Percentiles rank a stretch among this genome's conserved stretches.
These are phyloP conservation scores for Ennomos erosarius DNA, from an alignment of 2,888 invertebrate species.

Conservation along the genomic window DNA sequence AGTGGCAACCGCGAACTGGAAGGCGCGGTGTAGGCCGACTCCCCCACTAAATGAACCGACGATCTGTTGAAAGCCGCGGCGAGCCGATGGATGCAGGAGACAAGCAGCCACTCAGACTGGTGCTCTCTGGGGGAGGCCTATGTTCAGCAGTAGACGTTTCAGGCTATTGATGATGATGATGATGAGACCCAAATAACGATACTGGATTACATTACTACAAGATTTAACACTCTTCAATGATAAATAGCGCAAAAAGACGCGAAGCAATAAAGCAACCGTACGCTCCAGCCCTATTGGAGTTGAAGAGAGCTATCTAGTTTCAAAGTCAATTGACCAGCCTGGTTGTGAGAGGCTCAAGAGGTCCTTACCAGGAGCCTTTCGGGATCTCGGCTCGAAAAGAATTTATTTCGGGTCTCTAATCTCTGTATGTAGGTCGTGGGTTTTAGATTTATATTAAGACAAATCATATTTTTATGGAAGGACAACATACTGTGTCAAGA, in stretches of 20 bases:
- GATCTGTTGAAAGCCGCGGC: too few species aligned
- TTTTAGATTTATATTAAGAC: neutral
- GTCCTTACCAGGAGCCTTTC: conserved; percentile 32
- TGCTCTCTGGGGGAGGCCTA: too few species aligned
- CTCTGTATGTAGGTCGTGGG: neutral
- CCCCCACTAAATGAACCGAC: too few species aligned
- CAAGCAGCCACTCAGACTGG: too few species aligned
- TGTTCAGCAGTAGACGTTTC: too few species aligned
- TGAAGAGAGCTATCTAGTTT: conserved; percentile 57
- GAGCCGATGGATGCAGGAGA: too few species aligned
- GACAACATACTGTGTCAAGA: too few species aligned
- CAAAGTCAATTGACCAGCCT: conserved; percentile 59
- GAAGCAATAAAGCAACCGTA: conserved; percentile 17
- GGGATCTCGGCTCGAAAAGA: conserved; percentile 7
- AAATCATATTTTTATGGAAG: too few species aligned
- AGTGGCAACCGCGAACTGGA: too few species aligned
- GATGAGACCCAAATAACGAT: too few species aligned
- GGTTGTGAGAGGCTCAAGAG: conserved; percentile 47
- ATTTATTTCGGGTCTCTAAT: conserved; percentile 1
- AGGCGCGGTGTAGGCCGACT: too few species aligned
- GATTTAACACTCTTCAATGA: conserved; percentile 8
- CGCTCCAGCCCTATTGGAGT: conserved; percentile 41
- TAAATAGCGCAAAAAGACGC: conserved; percentile 40
- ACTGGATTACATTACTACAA: neutral
- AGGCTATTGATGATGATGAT: too few species aligned